These are phyloP conservation scores for Aphelenchoides fujianensis DNA, from an alignment of 1,140 invertebrate genomes.

Conservation along the genomic window DNA sequence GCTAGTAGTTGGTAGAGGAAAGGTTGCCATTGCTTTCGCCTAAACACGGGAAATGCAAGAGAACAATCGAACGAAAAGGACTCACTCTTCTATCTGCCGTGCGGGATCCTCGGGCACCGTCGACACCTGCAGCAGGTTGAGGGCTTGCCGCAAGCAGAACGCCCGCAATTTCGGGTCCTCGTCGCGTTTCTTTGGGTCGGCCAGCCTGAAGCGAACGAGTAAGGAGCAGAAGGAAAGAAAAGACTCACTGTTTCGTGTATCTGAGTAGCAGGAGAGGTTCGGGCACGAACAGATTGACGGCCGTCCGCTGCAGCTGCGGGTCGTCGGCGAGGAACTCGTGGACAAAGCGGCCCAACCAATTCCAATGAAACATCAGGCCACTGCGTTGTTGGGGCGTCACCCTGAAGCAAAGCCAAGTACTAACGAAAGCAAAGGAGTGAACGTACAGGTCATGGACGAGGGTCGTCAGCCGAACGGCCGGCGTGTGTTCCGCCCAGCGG, in stretches of 20 bases:
- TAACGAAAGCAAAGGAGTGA: background rate
- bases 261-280: too few species aligned
- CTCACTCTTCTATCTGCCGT: too few species aligned
- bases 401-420: background rate
- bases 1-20: background rate
- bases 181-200: background rate
- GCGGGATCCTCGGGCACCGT: background rate
- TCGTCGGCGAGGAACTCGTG: background rate
- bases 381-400: background rate
- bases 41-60: background rate
- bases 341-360: background rate
- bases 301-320: background rate
- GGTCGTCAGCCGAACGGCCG: background rate
- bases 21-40: background rate
- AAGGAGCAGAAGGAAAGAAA: background rate
- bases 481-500: background rate
- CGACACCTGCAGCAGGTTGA: too few species aligned
- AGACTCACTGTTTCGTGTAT: too few species aligned
- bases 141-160: background rate
- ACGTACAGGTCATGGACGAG: background rate
- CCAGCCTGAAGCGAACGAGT: background rate
- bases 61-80: too few species aligned
- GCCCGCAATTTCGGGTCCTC: too few species aligned
- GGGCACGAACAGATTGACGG: background rate
- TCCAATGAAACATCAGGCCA: background rate